Base-by-base conservation (phyloP, 2,888 invertebrate species). In the Adela reaumurella region DNA sequence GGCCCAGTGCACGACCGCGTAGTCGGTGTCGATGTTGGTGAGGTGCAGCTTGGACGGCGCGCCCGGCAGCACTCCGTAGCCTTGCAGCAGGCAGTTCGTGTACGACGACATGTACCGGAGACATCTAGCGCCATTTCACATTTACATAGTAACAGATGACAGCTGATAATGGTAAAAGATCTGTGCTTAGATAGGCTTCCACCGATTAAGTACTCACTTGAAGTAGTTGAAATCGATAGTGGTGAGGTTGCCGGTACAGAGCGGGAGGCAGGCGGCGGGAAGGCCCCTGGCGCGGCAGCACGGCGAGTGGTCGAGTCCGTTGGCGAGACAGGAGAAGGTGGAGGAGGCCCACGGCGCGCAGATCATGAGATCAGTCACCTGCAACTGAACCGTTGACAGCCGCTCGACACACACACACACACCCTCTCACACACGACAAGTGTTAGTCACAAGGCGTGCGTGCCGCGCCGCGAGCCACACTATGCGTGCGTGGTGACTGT, bases 281-380 rank as follows among this genome's bases (percentile, higher is more conserved):
- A 93, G 79, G 0, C 92, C 92, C 47, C 90, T 71, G 0, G 87
- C 82, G 19, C 83, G 79, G 62, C 92, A 92, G 68, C 92, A 93
- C 0, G 88, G 86, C 0, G 90, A 87, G 65, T 92, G 92, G 71
- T 93, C 92, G 60, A 88, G 81, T 1, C 88, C 87, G 56, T 92
- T 90, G 43, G 90, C 86, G 51, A 92, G 74, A 59, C 92, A 92
- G 10, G 85, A 83, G 64, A 92, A 92, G 1, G 91, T 90, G 20
- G 86, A 85, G 3, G 87, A 84, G 0, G 91, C 90, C 91, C 92
- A 92, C 0, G 92, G 92, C 0, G 92, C 92, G 68, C 92, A 93
- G 43, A 92, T 91, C 90, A 93, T 92, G 63, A 92, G 78, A 65
- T 92, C 92, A 44, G 92, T 89, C 54, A 89, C 84, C 74, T 87